Conservation (phyloP, 2,888 invertebrate species). For the Chaitophorus viminalis region DNA sequence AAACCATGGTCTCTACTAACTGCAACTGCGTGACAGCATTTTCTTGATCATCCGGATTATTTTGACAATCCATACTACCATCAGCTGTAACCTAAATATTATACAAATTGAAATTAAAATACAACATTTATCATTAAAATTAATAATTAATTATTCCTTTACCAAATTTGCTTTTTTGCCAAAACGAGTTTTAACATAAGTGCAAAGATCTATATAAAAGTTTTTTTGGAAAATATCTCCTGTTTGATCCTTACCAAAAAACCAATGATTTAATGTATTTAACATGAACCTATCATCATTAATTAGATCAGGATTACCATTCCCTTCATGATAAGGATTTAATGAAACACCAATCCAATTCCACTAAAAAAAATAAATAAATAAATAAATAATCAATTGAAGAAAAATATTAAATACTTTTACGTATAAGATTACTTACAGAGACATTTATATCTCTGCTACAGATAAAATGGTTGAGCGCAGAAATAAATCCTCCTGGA, state of each 20-base stretch:
- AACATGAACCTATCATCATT: conserved; percentile 87
- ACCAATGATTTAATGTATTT: conserved; percentile 83
- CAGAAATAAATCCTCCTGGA: conserved; percentile 96
- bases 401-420: neutral
- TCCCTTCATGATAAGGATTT: conserved; percentile 93
- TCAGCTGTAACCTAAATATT: conserved; percentile 82
- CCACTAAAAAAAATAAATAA: conserved; percentile 76
- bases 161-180: too few relatives aligned
- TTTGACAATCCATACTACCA: conserved; percentile 90
- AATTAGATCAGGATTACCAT: conserved; percentile 76
- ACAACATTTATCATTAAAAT: neutral
- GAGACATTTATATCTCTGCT: conserved; percentile 67
- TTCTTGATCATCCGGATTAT: conserved; percentile 89
- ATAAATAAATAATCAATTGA: conserved; percentile 45
- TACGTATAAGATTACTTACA: conserved; percentile 46
- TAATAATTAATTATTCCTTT: neutral
- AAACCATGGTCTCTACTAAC: conserved; percentile 75
- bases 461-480: too few relatives aligned
- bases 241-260: conserved; percentile 83
- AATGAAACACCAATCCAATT: conserved; percentile 86
- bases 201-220: too few relatives aligned
- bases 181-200: too few relatives aligned
- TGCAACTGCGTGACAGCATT: conserved; percentile 80
- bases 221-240: too few relatives aligned
- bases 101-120: neutral